A percentile compares a stretch with the other conserved stretches of the same genome.
These are phyloP conservation scores for Tetheella fluctuosa DNA, from an alignment of 2,888 invertebrate genomes.

Conservation along the genomic window DNA sequence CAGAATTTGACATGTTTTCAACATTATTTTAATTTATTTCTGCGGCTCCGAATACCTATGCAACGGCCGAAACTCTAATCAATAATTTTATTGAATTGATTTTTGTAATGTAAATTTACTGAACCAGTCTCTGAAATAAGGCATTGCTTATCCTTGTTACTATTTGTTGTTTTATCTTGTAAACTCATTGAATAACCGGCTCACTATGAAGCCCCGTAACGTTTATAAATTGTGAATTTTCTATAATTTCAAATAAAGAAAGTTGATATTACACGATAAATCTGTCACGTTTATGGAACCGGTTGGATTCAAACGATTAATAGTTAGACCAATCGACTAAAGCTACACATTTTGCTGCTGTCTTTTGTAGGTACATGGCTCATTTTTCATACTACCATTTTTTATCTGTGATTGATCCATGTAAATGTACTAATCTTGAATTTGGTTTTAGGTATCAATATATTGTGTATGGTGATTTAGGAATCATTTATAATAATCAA, in stretches of 20 bases:
- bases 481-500: too few species aligned
- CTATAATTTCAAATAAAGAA: conserved; percentile 3
- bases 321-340: neutral
- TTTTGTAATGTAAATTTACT: neutral
- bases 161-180: neutral
- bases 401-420: too few species aligned
- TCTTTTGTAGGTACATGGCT: neutral
- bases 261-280: neutral
- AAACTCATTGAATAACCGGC: neutral
- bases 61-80: too few species aligned
- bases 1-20: neutral
- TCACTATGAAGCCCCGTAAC: neutral
- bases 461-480: too few species aligned
- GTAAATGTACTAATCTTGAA: too few species aligned
- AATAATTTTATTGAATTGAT: neutral
- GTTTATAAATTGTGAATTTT: neutral
- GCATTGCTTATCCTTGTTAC: neutral
- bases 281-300: conserved; percentile 3
- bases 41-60: neutral
- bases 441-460: too few species aligned
- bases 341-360: neutral
- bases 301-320: neutral
- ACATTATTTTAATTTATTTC: neutral
- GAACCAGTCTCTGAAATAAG: neutral
- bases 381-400: neutral